A percentile compares a stretch with the other conserved stretches of the same genome.
These are phyloP conservation scores for Microcebus griseorufus DNA, from an alignment of 2,113 vertebrate species.

Conservation along the genomic window DNA sequence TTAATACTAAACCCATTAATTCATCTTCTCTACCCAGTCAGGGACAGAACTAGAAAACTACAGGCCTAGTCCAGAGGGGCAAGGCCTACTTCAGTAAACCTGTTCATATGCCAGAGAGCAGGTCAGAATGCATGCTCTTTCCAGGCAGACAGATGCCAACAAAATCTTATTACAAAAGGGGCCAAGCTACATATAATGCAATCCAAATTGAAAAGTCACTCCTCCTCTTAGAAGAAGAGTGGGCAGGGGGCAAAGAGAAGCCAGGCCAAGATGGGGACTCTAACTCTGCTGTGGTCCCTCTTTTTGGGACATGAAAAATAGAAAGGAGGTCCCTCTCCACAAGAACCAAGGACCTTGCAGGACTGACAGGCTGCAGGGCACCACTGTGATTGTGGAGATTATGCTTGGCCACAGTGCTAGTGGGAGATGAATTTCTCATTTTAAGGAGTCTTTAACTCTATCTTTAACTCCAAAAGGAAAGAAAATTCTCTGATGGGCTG, in stretches of 20 bases:
- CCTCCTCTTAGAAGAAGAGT: neutral
- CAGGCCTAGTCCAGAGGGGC: neutral
- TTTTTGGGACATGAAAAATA: neutral
- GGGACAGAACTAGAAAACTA: neutral
- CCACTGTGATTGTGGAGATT: neutral
- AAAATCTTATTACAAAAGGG: neutral
- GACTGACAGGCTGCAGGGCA: neutral
- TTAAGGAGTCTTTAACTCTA: neutral
- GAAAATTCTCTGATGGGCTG: neutral
- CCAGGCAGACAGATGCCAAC: neutral
- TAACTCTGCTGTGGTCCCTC: neutral
- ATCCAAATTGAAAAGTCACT: neutral
- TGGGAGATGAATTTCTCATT: neutral
- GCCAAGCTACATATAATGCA: neutral
- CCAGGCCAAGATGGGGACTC: neutral
- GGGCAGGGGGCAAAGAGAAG: neutral
- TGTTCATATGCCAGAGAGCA: neutral
- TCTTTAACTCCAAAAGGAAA: neutral
- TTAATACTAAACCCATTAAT: neutral
- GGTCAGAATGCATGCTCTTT: neutral
- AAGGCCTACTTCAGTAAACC: neutral
- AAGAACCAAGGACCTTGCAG: neutral
- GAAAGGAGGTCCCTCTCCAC: neutral
- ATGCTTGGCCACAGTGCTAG: neutral
- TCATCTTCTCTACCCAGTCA: neutral